Evolutionary conservation across 2,888 invertebrate genomes (phyloP), one percentile per base, ranked within the genome.

Genomic region (Chymomyza amoena): DNA sequence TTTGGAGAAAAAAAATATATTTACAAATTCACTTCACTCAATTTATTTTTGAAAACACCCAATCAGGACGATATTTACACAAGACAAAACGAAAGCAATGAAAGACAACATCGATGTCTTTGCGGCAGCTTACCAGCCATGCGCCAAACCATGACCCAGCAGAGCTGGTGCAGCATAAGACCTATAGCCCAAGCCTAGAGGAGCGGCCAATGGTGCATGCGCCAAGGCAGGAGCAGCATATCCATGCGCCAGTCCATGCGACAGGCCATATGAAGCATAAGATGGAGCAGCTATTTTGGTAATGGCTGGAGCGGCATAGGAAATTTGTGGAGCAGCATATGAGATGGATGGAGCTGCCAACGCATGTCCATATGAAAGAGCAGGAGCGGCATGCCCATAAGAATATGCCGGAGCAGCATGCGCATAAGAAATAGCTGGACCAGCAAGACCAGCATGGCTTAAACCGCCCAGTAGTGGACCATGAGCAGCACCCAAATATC

Each of bases 131-230:
- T 90, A 90, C 90, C 90, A 90, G 69, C 88, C 89, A 81, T 90
- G 90, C 18, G 79, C 84, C 60, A 83, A 74, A 25, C 88, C 61
- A 20, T 91, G 84, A 51, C 80, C 90, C 2, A 92, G 90, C 15
- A 91, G 89, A 10, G 93, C 88, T 6, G 94, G 93, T 0, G 95
- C 95, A 2, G 94, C 77, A 39, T 73, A 69, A 20, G 82, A 76
- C 50, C 64, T 70, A 57, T 76, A 74, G 64, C 80, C 81, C 9
- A 79, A 65, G 6, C 71, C 66, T 57, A 68, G 57, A 4, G 73
- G 73, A 45, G 68, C 72, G 45, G 56, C 66, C 32, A 74, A 62
- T 6, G 73, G 60, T 50, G 64, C 80, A 69, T 75, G 75, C 6
- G 75, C 75, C 25, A 79, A 28, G 59, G 92, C 54, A 56, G 88